Percentiles rank a stretch among this genome's conserved stretches.
Evolutionary conservation across 2,888 invertebrate genomes (phyloP).

Genomic region (Physocephala rufipes): DNA sequence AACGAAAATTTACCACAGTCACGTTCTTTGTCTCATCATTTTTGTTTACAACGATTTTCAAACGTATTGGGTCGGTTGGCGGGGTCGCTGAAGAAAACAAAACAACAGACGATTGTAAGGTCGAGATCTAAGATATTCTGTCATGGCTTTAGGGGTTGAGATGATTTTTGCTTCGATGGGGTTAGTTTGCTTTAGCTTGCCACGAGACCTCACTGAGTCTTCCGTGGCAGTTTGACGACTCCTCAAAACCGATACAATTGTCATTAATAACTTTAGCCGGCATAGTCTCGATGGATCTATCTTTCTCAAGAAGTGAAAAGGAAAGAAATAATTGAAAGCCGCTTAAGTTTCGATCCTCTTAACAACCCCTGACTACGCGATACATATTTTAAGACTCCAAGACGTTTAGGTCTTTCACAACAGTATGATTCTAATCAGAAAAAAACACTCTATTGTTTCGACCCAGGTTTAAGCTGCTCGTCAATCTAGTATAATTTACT

Average conservation of each 20-base stretch:
- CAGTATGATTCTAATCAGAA: no score
- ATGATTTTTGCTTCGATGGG: conserved; percentile 1
- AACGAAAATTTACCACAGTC: conserved; percentile 33
- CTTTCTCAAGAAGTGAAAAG: neutral
- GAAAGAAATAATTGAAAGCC: no score
- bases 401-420: no score
- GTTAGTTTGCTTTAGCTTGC: neutral
- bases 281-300: conserved; percentile 2
- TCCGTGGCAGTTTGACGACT: neutral
- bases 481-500: neutral
- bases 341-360: no score
- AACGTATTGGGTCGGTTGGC: neutral
- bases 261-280: neutral
- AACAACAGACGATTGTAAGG: conserved; percentile 4
- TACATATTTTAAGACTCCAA: no score
- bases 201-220: neutral
- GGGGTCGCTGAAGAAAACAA: neutral
- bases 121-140: neutral
- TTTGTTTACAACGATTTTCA: conserved; percentile 25
- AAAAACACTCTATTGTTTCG: no score
- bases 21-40: conserved; percentile 19
- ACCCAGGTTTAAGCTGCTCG: no score
- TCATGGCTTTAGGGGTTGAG: neutral
- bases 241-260: conserved; percentile 18
- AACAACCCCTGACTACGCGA: no score